Evolutionary conservation across 2,797 vertebrate genomes (phyloP), one percentile per base, ranked within the genome.

Genomic region (Cheirogaleus major): DNA sequence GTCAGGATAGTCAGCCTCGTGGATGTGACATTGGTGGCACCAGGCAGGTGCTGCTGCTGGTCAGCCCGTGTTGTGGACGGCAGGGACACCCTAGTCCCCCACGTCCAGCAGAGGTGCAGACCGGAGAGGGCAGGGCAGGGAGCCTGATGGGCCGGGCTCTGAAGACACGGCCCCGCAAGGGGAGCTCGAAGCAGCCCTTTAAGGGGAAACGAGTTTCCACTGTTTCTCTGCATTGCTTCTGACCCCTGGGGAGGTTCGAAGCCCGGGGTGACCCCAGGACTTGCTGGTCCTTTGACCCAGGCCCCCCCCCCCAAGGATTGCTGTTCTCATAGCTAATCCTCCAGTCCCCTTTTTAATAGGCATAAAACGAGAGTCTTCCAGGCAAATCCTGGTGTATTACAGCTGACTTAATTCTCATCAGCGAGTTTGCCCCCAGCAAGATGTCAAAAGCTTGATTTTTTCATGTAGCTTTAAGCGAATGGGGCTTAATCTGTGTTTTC

Each of bases 291-390:
- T 50, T 57, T 75, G 61, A 55, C 86, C 61, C 35, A 22, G 69
- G 17, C 23, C 18, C 7, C n/a, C 52, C 2, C 14, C 5, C n/a
- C 45, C 2, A 0, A 7, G 0, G 10, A 30, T 30, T n/a, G 14
- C 32, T 0, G 0, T 65, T 48, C 63, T 76, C 67, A 50, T 14
- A 30, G 76, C 38, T 65, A 65, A 95, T 73, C 45, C 45, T 14
- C 32, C 38, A 11, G 57, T 13, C 0, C 2, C 73, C 73, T 86
- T 92, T 96, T 93, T 84, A 95, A 63, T 91, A 89, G 95, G 80
- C 50, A 67, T 20, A 57, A 89, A 85, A 55, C 2, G 15, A 89
- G 89, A 94, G 91, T 94, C 93, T 89, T 89, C 41, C 32, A 45
- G 83, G n/a, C 55, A 27, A 23, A n/a, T 63, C n/a, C 0, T 13